Evolutionary conservation across 2,888 invertebrate genomes (phyloP), one percentile per base, ranked within the genome.

Genomic region (Aplocera efformata): DNA sequence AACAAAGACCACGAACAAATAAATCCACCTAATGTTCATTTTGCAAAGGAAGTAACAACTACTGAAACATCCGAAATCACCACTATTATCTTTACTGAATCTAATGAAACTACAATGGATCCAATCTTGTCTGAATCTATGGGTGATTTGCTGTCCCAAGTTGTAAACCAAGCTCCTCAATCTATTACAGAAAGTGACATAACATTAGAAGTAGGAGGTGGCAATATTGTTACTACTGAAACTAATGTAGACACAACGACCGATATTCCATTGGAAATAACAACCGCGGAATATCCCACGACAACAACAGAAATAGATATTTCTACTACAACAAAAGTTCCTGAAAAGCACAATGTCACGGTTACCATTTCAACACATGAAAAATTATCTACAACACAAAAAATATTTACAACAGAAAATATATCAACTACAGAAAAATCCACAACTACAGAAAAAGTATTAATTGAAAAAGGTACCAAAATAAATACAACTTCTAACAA

Each of bases 111-210:
- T 13, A 77, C 80, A 2, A 76, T 83, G 7, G 88, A 88, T 55
- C 72, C 79, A 32, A 67, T 83, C 48, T 60, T 88, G 47, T 77
- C 84, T 1, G 86, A 80, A 49, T 89, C 88, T 1, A 85, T 89
- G 79, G 83, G 69, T 38, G 85, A 88, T 60, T 67, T 89, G 53
- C 24, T 89, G n/a, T 88, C 82, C n/a, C 89, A 89, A 68, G 74
- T 89, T 37, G 83, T 79, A 3, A 70, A 85, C 56, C 63, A 74
- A 56, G 63, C 59, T 10, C 76, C 77, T 0, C 68, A 76, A 45
- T 49, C 70, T 6, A 63, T 73, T 29, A 11, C 67, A 20, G 53
- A 60, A 23, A 51, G 68, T 7, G 57, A 66, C 21, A 48, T 54
- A 25, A 48, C 35, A 22, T 5, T 25, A 10, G 45, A 50, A 10